Conservation (phyloP, 2,113 vertebrate genomes). For the Callocephalon fimbriatum region DNA sequence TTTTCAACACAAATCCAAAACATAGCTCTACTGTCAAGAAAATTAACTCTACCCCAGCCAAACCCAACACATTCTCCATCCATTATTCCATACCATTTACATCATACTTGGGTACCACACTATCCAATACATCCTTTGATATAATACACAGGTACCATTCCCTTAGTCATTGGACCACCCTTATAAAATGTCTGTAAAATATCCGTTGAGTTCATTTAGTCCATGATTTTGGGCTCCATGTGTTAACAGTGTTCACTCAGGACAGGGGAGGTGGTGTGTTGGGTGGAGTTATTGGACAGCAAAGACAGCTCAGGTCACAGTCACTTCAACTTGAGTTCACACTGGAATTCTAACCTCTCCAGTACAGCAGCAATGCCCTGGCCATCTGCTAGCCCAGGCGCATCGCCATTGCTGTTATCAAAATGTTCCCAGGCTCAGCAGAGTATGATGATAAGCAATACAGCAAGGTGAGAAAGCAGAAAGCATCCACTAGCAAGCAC, state of each 20-base stretch:
- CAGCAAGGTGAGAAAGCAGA: background rate
- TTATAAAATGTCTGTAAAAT: background rate
- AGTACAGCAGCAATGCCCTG: background rate
- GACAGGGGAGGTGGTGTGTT: background rate
- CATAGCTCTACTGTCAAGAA: background rate
- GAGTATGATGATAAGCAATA: background rate
- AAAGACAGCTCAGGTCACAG: background rate
- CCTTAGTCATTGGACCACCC: background rate
- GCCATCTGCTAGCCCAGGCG: background rate
- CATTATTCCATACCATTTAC: background rate
- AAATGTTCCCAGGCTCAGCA: background rate
- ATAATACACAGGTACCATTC: background rate
- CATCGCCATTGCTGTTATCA: background rate
- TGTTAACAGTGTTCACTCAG: background rate
- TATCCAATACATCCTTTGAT: background rate
- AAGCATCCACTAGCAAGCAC: background rate
- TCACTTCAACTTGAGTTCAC: background rate
- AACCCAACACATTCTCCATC: background rate
- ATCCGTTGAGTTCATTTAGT: background rate
- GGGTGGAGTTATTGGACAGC: background rate
- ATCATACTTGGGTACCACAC: background rate
- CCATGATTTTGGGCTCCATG: background rate
- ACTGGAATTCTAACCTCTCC: background rate
- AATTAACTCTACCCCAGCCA: background rate
- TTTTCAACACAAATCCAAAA: background rate